These are phyloP conservation scores for Sceloporus undulatus DNA, from an alignment of 2,113 vertebrate genomes.

Conservation along the genomic window DNA sequence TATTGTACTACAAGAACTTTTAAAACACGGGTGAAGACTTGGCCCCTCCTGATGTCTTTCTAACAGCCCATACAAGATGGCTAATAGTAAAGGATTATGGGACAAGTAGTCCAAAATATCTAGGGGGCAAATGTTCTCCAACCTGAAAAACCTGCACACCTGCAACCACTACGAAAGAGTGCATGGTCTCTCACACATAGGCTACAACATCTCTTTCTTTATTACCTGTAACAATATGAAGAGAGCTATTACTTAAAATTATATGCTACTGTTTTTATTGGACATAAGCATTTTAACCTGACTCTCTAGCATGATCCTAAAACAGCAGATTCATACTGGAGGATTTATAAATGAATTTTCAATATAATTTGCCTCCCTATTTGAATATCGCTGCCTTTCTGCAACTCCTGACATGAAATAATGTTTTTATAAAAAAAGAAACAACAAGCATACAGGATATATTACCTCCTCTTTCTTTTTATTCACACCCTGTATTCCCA, in stretches of 20 bases:
- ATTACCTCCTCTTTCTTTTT: conserved; percentile 17
- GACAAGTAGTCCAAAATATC: too few relatives aligned
- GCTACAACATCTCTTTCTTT: background rate
- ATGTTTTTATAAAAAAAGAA: background rate
- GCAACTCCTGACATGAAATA: background rate
- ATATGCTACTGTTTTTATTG: background rate
- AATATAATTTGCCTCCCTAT: background rate
- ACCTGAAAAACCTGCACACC: background rate
- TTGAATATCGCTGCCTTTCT: background rate
- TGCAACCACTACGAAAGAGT: background rate
- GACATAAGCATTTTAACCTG: background rate
- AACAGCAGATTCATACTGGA: background rate
- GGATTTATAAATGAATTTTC: background rate
- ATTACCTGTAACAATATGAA: background rate
- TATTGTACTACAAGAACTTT: background rate
- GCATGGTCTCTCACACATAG: background rate
- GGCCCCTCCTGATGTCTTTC: background rate
- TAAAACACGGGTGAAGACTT: background rate
- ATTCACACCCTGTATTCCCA: conserved; percentile 42
- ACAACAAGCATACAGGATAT: background rate
- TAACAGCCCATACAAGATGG: background rate
- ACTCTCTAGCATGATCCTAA: background rate
- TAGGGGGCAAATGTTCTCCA: too few relatives aligned
- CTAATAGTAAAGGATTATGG: background rate
- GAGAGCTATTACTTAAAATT: background rate